Evolutionary conservation across 2,888 invertebrate species (phyloP).

Genomic region (Sisyra nigra): DNA sequence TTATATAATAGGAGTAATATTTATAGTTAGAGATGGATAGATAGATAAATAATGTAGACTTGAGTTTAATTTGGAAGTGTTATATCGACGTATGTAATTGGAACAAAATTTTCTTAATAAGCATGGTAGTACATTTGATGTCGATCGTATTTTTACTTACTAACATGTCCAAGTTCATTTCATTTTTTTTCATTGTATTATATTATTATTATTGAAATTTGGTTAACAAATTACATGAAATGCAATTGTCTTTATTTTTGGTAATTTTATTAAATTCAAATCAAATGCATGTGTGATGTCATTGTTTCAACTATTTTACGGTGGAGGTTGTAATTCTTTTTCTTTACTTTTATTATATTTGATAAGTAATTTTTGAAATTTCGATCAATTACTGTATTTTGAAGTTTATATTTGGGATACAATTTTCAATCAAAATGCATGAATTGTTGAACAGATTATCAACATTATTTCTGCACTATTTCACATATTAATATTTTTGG

Average conservation of each 20-base stretch:
- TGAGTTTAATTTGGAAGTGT: conserved; percentile 5
- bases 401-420: too few relatives aligned
- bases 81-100: conserved; percentile 29
- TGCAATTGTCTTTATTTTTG: background rate
- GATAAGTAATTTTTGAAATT: too few relatives aligned
- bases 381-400: too few relatives aligned
- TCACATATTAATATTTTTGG: too few relatives aligned
- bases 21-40: too few relatives aligned
- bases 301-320: too few relatives aligned
- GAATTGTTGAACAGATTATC: too few relatives aligned
- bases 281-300: background rate
- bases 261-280: background rate
- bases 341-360: too few relatives aligned
- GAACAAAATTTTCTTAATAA: conserved; percentile 33
- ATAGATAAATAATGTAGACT: background rate
- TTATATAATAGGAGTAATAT: background rate
- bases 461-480: conserved; percentile 5
- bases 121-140: conserved; percentile 29
- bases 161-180: background rate
- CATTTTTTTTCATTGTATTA: background rate
- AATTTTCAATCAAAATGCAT: too few relatives aligned
- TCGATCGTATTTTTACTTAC: background rate
- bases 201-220: background rate
- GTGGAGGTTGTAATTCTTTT: too few relatives aligned
- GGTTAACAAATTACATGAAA: background rate